These are phyloP conservation scores for Chrysomela aeneicollis DNA, from an alignment of 2,888 invertebrate genomes.

Conservation along the genomic window DNA sequence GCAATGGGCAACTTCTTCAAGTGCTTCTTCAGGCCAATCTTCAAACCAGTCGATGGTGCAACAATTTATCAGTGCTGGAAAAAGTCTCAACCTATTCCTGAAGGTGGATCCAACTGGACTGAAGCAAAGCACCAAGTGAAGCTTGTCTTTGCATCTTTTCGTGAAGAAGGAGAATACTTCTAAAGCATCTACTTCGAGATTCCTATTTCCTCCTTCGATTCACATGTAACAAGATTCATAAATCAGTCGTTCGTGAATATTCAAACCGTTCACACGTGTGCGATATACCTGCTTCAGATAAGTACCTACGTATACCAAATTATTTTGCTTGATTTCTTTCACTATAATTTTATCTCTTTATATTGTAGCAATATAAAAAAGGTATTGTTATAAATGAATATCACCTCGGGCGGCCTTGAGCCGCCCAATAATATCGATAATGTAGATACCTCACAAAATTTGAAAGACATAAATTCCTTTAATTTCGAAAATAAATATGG, in stretches of 20 bases:
- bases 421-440: too few relatives aligned
- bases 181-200: constrained; percentile 82
- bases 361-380: too few relatives aligned
- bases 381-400: too few relatives aligned
- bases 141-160: constrained; percentile 78
- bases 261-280: too few relatives aligned
- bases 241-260: background rate
- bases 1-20: constrained; percentile 81
- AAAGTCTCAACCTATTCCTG: constrained; percentile 76
- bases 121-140: constrained; percentile 85
- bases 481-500: too few relatives aligned
- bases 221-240: background rate
- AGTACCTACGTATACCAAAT: too few relatives aligned
- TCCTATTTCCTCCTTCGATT: constrained; percentile 69
- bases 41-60: constrained; percentile 92
- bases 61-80: constrained; percentile 86
- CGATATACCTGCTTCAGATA: too few relatives aligned
- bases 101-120: constrained; percentile 88
- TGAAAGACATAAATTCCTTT: too few relatives aligned
- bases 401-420: too few relatives aligned
- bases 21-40: constrained; percentile 88
- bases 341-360: too few relatives aligned
- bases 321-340: too few relatives aligned
- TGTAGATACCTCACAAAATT: too few relatives aligned
- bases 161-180: constrained; percentile 78